phyloP scores from a whole-genome alignment of 2,797 vertebrate species.

The Nannoperca australis region DNA sequence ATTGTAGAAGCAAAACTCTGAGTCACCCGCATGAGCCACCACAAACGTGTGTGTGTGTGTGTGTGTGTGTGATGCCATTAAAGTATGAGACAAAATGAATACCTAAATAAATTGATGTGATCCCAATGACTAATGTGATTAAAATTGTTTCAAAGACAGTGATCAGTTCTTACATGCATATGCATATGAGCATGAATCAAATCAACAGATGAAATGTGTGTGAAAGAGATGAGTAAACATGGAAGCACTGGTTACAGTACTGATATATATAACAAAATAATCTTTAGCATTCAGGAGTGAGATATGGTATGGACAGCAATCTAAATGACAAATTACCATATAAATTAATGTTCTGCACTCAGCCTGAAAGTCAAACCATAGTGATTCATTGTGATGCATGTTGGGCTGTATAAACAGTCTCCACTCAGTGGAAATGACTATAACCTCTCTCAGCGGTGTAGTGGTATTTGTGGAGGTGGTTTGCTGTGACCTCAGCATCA shows the following conservation, averaged over 20 bases:
- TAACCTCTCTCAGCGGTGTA: conserved; percentile 12
- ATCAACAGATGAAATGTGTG: conserved; percentile 1
- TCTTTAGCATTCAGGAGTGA: conserved; percentile 29
- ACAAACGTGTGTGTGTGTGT: neutral
- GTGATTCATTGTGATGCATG: conserved; percentile 35
- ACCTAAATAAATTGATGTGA: neutral
- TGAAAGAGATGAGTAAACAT: conserved; percentile 17
- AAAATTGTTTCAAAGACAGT: neutral
- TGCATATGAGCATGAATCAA: neutral
- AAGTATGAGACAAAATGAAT: neutral
- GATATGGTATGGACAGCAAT: conserved; percentile 36
- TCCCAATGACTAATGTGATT: neutral
- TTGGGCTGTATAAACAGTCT: conserved; percentile 38
- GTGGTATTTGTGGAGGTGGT: conserved; percentile 22
- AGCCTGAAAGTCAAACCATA: conserved; percentile 43
- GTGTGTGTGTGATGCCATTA: neutral
- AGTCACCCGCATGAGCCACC: conserved; percentile 36
- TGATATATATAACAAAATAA: conserved; percentile 34
- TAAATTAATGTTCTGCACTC: conserved; percentile 60
- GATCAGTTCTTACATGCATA: neutral
- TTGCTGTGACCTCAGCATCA: conserved; percentile 34
- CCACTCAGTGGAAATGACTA: conserved; percentile 25
- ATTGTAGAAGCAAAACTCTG: conserved; percentile 29
- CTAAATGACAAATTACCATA: conserved; percentile 70
- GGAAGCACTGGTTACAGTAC: neutral